Base-by-base conservation (phyloP, 2,113 vertebrate genomes). In the Stomatorhinus ivindoensis region DNA sequence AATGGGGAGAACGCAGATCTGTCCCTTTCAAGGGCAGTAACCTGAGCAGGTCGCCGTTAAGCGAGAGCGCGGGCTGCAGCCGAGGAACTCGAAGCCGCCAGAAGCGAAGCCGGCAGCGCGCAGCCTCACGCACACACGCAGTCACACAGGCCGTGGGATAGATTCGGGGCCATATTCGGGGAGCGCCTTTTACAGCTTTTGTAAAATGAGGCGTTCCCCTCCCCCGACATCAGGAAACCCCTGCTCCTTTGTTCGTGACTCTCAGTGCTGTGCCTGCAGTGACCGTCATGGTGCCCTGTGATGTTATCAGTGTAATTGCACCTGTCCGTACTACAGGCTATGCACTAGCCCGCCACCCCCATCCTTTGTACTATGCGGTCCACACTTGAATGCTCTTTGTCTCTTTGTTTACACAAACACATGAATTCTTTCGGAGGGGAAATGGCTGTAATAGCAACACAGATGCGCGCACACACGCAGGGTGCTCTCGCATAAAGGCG, bases 291-390 rank as follows among this genome's bases (percentile, higher is more conserved):
- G 91, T 55, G 92, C 90, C 91, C 91, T 94, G 92, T 94, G 95
- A 96, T 96, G 93, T 95, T 95, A 95, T 96, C 95, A 93, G 92
- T 93, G 93, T 96, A 96, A 95, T 95, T 95, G 94, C 95, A 95
- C 95, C 95, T 95, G 94, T 95, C 94, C 93, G 92, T 92, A 93
- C 93, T 92, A 92, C 87, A 89, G 93, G 92, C 94, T 92, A 90
- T 42, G 89, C 65, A 92, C 92, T 92, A n/a, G 0, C 48, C 27
- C 19, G 1, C 19, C 10, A 27, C 46, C 47, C 94, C 95, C 93
- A 91, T 91, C 92, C 93, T 95, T 95, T 95, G 95, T 95, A 92
- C 93, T 91, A 92, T 92, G 91, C 92, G 91, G 91, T 92, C 92
- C 90, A 91, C 51, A 94, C 95, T 94, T 83, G 91, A 95, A 93